These are phyloP conservation scores for Celastrina argiolus DNA, from an alignment of 2,888 invertebrate genomes.

Conservation along the genomic window DNA sequence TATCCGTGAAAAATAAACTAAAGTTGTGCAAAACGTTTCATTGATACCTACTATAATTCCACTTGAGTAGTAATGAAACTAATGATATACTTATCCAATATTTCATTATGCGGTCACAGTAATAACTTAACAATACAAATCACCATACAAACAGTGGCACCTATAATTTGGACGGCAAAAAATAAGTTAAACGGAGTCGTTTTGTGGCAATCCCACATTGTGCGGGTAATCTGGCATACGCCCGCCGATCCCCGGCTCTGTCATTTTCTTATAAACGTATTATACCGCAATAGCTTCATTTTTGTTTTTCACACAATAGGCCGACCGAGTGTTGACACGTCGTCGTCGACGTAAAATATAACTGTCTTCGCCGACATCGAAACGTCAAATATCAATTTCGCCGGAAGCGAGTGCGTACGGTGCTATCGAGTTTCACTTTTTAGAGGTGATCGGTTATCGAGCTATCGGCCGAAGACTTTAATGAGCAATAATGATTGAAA, in stretches of 20 bases:
- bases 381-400: constrained; percentile 42
- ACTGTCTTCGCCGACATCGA: constrained; percentile 52
- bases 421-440: constrained; percentile 59
- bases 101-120: constrained; percentile 57
- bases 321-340: constrained; percentile 72
- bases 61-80: constrained; percentile 31
- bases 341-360: constrained; percentile 62
- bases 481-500: constrained; percentile 69
- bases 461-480: constrained; percentile 73
- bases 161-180: constrained; percentile 62
- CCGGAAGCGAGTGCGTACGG: constrained; percentile 60
- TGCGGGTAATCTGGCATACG: constrained; percentile 68
- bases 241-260: constrained; percentile 64
- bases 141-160: constrained; percentile 55
- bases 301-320: constrained; percentile 52
- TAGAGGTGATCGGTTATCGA: constrained; percentile 60
- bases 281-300: constrained; percentile 65
- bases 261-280: constrained; percentile 72
- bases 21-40: constrained; percentile 7
- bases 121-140: constrained; percentile 48
- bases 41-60: background rate
- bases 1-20: background rate
- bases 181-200: constrained; percentile 63
- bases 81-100: constrained; percentile 49
- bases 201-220: constrained; percentile 62